A percentile compares a stretch with the other conserved stretches of the same genome.
These are phyloP conservation scores for Troides aeacus DNA, from an alignment of 2,888 invertebrate genomes.

Conservation along the genomic window DNA sequence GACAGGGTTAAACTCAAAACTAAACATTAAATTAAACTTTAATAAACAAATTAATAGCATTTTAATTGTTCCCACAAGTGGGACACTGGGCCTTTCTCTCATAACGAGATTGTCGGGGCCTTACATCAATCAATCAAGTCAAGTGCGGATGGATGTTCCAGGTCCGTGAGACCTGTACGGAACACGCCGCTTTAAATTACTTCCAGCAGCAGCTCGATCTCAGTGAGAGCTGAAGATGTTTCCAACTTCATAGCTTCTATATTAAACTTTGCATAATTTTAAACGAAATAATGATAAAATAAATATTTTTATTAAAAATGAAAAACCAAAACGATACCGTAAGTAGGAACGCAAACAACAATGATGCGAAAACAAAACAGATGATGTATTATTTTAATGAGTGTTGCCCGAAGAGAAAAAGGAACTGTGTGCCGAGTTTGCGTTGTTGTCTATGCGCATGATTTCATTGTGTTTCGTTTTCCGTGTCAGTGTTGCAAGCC, in stretches of 20 bases:
- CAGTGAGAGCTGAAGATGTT: no score
- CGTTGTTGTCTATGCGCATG: slow-evolving; percentile 37
- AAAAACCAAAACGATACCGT: background rate
- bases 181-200: no score
- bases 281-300: slow-evolving; percentile 35
- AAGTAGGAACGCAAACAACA: slow-evolving; percentile 35
- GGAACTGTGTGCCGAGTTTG: slow-evolving; percentile 31
- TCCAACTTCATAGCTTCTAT: no score
- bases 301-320: slow-evolving; percentile 19
- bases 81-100: no score
- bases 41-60: no score
- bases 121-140: no score
- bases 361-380: slow-evolving; percentile 39
- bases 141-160: no score
- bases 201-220: no score
- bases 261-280: slow-evolving; percentile 29
- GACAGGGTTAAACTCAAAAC: slow-evolving; percentile 13
- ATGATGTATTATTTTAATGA: slow-evolving; percentile 49
- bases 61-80: no score
- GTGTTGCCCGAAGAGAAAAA: slow-evolving; percentile 35
- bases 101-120: no score
- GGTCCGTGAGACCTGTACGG: no score
- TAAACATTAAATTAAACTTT: slow-evolving; percentile 9
- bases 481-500: slow-evolving; percentile 72
- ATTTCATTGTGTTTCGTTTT: slow-evolving; percentile 48